Base-by-base conservation (phyloP, 2,113 vertebrate genomes). In the Caracal caracal region DNA sequence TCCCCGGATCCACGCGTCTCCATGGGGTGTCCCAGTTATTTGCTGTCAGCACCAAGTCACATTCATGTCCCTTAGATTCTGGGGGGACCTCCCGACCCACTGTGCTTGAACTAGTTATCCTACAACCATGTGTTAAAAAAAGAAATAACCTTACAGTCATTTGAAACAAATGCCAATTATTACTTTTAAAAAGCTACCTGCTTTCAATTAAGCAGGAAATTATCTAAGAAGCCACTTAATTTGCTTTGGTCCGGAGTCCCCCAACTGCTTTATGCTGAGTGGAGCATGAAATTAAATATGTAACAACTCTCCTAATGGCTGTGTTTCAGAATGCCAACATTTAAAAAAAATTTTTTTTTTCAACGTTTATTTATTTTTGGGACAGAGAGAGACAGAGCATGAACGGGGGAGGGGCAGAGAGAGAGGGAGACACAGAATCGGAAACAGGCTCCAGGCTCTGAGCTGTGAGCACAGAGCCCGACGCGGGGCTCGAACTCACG, bases 261-360 rank as follows among this genome's bases (percentile, higher is more conserved):
- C 98, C 98, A 98, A 98, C 98, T 98, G 98, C 98, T 99, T 98
- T 99, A 98, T 98, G 98, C 98, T 98, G 98, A 99, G 97, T 99
- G 98, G 98, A 99, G 99, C 99, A 99, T 99, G 98, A 99, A 99
- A 99, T 99, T 99, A 99, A 99, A 98, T 99, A 99, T 98, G 98
- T 98, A 99, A 98, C 98, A 98, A 98, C 98, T 97, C 98, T 97
- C 98, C 97, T 98, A 98, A 99, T 98, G 98, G 98, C 96, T 97
- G 86, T 98, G 98, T 98, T 98, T 98, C 70, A 94, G 95, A 98
- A 98, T 97, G 92, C 94, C 85, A 90, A 97, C 82, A 76, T 97
- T 98, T 98, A n/a, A n/a, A n/a, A n/a, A n/a, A n/a, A n/a, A n/a
- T n/a, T n/a, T n/a, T n/a, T n/a, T n/a, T n/a, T n/a, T n/a, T n/a